phyloP scores from a whole-genome alignment of 2,797 vertebrate species.

The Poecilia wingei region DNA sequence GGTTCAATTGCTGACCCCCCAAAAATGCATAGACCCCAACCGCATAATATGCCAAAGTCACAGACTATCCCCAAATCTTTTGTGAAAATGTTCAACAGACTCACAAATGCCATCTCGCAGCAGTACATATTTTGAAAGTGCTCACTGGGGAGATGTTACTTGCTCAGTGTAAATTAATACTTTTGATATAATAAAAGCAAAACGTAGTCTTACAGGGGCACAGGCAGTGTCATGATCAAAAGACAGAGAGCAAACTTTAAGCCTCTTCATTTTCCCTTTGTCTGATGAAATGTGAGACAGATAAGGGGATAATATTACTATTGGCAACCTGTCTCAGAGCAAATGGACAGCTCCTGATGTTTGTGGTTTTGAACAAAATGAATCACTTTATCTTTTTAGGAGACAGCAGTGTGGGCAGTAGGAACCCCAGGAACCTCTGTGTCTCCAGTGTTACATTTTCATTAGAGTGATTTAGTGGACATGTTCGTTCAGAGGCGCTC shows the following conservation, averaged over 20 bases:
- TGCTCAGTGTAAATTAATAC: background rate
- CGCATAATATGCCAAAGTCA: background rate
- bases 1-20: background rate
- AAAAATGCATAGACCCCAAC: background rate
- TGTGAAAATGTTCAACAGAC: background rate
- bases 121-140: background rate
- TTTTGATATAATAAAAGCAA: constrained; percentile 28
- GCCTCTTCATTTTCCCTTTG: constrained; percentile 32
- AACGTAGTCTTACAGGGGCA: constrained; percentile 5
- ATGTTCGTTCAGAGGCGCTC: constrained; percentile 34
- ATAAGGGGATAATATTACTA: constrained; percentile 51
- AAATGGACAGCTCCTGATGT: constrained; percentile 66
- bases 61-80: background rate
- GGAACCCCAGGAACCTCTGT: constrained; percentile 32
- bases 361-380: constrained; percentile 55
- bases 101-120: background rate
- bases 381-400: constrained; percentile 50
- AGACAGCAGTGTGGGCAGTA: constrained; percentile 27
- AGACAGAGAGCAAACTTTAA: constrained; percentile 29
- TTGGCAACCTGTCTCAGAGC: constrained; percentile 42
- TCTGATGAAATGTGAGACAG: constrained; percentile 49
- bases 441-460: constrained; percentile 51
- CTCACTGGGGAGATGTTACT: background rate
- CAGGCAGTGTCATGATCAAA: constrained; percentile 52
- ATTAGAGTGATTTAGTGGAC: constrained; percentile 50